Evolutionary conservation across 2,888 invertebrate genomes (phyloP), one percentile per base, ranked within the genome.

Genomic region (Hermodice carunculata): DNA sequence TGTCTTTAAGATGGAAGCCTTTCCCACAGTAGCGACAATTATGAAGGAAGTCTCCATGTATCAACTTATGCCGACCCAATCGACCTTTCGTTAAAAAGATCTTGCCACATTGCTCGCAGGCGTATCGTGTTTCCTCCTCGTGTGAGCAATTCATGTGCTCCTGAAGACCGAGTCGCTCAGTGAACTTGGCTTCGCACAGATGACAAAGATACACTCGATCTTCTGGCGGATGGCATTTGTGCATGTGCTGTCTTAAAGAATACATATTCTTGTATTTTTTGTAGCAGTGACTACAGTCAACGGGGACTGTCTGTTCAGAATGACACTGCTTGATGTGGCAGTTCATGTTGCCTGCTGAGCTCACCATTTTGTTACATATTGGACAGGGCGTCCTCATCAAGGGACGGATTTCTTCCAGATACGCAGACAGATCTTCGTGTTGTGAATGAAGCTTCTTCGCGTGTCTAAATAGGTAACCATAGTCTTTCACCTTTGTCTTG

Each of bases 1-100:
- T 68, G 54, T 68, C 68, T 26, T 54, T 65, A 11, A 68, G 42
- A 28, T 68, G 68, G 60, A 68, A 68, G 28, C 68, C 68, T 40
- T 68, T 68, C 37, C 48, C 43, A 32, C 68, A 68, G 40, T 62
- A 62, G 19, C 26, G 32, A 46, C 68, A 68, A 40, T 49, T 54
- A 54, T 49, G 51, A 3, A 65, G 51, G 29, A 49, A 56, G 19
- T 61, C 68, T 2, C 68, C 68, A 28, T 68, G 68, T 48, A 66
- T 68, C 43, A 49, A 60, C 28, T 19, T 56, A 32, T 68, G 68
- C 19, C 68, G 48, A 5, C 68, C 52, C 24, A 68, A 46, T 14
- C 66, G 37, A 3, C 68, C 63, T 34, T 59, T 61, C 1, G 65
- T 68, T 8, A 66, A 46, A 59, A 64, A 68, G 1, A 53, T 34